phyloP scores from a whole-genome alignment of 2,113 vertebrate species.

The Corydoras sp. region DNA sequence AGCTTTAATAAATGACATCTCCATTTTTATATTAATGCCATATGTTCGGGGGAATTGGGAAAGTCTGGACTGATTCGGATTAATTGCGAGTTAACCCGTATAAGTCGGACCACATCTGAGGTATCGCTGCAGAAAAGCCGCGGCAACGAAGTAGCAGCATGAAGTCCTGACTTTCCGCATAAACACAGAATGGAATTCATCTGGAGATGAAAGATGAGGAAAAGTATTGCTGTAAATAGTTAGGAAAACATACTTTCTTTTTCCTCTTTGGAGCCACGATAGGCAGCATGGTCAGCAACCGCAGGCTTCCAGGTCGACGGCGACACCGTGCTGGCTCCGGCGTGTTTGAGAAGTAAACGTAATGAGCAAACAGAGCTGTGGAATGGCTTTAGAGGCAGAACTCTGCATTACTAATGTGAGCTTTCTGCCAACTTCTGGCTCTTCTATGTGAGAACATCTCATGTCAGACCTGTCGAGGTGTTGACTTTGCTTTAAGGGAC shows the following conservation, averaged over 20 bases:
- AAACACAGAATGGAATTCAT: neutral
- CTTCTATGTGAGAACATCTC: too few relatives aligned
- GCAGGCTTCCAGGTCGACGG: neutral
- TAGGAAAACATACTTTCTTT: neutral
- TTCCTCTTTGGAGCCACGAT: neutral
- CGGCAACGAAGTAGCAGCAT: neutral
- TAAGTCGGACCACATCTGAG: constrained; percentile 8
- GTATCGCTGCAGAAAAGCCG: neutral
- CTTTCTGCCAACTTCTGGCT: too few relatives aligned
- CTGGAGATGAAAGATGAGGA: constrained; percentile 1
- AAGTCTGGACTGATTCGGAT: constrained; percentile 28
- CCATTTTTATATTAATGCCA: constrained; percentile 15
- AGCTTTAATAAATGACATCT: constrained; percentile 31
- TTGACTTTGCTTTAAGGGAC: too few relatives aligned
- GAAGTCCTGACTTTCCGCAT: neutral
- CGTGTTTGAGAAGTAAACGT: constrained; percentile 14
- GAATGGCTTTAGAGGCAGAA: too few relatives aligned
- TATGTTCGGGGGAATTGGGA: constrained; percentile 27
- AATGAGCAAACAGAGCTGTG: constrained; percentile 7
- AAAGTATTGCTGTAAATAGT: constrained; percentile 11
- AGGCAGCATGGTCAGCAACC: constrained; percentile 2
- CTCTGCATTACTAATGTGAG: too few relatives aligned
- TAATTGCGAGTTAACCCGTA: constrained; percentile 24
- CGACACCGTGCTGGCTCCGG: constrained; percentile 1
- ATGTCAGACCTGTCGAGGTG: too few relatives aligned